Evolutionary conservation across 2,888 invertebrate genomes (phyloP).

Genomic region (Latrodectus hesperus): DNA sequence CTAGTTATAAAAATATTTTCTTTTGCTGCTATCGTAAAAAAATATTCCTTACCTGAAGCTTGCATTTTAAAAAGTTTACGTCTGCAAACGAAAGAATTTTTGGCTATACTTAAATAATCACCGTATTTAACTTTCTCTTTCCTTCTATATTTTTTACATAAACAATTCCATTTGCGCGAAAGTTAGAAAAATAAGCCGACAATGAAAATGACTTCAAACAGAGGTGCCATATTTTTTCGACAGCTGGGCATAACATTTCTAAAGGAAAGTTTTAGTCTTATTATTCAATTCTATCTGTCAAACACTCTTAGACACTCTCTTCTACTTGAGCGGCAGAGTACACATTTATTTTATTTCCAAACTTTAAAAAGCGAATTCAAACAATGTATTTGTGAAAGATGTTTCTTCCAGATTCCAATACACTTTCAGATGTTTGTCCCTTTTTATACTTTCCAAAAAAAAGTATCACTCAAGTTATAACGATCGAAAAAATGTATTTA

Average conservation of each 20-base stretch:
- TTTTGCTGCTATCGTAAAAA: too few relatives aligned
- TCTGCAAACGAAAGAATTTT: too few relatives aligned
- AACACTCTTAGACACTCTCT: neutral
- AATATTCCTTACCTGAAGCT: too few relatives aligned
- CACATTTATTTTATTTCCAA: neutral
- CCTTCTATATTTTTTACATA: slow-evolving; percentile 2
- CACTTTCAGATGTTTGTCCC: neutral
- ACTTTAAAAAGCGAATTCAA: neutral
- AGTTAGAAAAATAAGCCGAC: slow-evolving; percentile 16
- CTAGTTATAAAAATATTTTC: too few relatives aligned
- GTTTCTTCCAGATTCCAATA: neutral
- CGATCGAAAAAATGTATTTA: too few relatives aligned
- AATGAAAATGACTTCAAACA: slow-evolving; percentile 45
- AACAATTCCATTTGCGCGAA: slow-evolving; percentile 1
- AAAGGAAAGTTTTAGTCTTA: slow-evolving; percentile 27
- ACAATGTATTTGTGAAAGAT: neutral
- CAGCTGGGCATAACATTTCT: slow-evolving; percentile 41
- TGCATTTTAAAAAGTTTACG: too few relatives aligned
- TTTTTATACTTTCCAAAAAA: neutral
- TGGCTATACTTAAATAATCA: too few relatives aligned
- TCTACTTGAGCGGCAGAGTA: neutral
- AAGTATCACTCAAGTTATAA: too few relatives aligned
- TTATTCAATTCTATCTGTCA: slow-evolving; percentile 34
- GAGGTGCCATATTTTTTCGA: slow-evolving; percentile 52
- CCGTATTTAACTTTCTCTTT: neutral